Evolutionary conservation across 2,797 vertebrate species (phyloP).

Genomic region (Rhinogobio ventralis): DNA sequence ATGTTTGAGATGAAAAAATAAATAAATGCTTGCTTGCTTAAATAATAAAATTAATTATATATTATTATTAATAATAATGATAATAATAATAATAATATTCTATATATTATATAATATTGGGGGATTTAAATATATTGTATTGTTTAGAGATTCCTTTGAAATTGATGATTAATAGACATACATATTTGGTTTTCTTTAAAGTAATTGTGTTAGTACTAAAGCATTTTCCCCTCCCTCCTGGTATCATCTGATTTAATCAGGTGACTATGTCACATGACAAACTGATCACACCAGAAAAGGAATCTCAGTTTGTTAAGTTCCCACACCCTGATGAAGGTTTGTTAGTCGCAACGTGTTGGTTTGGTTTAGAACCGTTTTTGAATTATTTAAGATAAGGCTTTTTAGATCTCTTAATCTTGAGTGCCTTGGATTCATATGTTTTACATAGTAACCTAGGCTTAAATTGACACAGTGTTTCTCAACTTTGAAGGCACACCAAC

Average conservation of each 20-base stretch:
- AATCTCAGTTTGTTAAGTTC: background rate
- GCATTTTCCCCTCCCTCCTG: no score
- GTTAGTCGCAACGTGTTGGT: background rate
- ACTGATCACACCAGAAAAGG: no score
- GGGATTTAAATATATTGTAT: no score
- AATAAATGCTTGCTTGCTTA: background rate
- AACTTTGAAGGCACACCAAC: conserved; percentile 6
- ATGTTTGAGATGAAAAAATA: background rate
- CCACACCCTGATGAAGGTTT: background rate
- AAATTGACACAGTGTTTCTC: background rate
- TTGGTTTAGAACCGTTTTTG: background rate
- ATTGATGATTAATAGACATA: no score
- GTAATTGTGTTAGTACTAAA: no score
- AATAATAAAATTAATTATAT: background rate
- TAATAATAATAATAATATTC: background rate
- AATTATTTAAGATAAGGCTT: background rate
- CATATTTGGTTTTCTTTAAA: no score
- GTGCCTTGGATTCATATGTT: background rate
- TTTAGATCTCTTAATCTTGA: background rate
- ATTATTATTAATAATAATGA: no score
- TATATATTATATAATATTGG: no score
- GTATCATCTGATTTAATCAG: no score
- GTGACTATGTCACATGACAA: no score
- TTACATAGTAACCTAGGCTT: background rate
- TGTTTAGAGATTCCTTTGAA: no score